Conservation (phyloP, 2,888 invertebrate species). For the Caenorhabditis afra region DNA sequence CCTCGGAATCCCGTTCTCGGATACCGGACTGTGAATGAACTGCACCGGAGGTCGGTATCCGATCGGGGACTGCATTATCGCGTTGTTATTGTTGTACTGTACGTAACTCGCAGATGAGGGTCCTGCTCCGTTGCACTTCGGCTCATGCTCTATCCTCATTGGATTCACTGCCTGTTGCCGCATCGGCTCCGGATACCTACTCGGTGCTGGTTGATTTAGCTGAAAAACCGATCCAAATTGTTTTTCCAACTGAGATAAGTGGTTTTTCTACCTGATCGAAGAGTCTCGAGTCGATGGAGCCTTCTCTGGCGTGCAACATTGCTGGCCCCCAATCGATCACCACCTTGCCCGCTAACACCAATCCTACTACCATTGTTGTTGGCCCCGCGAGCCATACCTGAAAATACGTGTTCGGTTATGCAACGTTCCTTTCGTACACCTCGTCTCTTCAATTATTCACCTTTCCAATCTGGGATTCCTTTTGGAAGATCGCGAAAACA, state of each 20-base stretch:
- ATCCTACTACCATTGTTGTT: constrained; percentile 78
- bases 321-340: constrained; percentile 80
- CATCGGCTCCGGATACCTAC: constrained; percentile 45
- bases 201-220: constrained; percentile 46
- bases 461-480: constrained; percentile 80
- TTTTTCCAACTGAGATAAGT: background rate
- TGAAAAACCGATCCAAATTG: constrained; percentile 2
- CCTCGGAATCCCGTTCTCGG: constrained; percentile 53
- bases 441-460: constrained; percentile 34
- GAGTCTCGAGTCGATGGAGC: constrained; percentile 76
- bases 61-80: constrained; percentile 49
- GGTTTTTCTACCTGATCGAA: constrained; percentile 68
- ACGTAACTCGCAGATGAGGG: constrained; percentile 37
- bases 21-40: constrained; percentile 55
- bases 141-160: constrained; percentile 62
- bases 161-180: constrained; percentile 46
- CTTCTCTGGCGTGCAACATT: constrained; percentile 76
- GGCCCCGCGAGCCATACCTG: constrained; percentile 78
- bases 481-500: constrained; percentile 80
- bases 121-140: constrained; percentile 63
- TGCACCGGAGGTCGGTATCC: constrained; percentile 52
- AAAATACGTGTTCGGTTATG: constrained; percentile 7
- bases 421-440: background rate
- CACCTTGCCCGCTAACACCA: constrained; percentile 79
- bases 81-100: constrained; percentile 53